Evolutionary conservation across 2,888 invertebrate genomes (phyloP), one percentile per base, ranked within the genome.

Genomic region (Dicyrtoma fusca): DNA sequence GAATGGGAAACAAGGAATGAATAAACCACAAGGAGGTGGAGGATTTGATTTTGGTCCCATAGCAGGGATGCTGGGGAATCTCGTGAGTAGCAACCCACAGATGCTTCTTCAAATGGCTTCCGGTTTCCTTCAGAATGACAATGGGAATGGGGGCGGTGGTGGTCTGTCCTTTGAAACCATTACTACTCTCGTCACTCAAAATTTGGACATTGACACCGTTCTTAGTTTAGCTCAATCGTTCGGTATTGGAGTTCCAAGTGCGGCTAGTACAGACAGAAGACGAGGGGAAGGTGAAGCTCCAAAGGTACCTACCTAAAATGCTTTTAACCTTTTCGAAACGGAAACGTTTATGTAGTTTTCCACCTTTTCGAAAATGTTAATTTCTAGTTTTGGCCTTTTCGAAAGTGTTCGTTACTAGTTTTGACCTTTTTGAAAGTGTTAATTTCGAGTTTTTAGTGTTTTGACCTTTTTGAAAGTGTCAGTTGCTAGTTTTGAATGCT

Each of bases 181-280:
- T 34, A 66, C 75, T 3, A 73, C 26, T 34, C 73, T 76, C 66
- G 21, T 79, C 10, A 74, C 75, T 10, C 72, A 79, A 55, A 66
- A 77, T 66, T 71, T 79, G 45, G 79, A 79, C 53, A 57, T 79
- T 11, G 77, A 79, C 71, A 77, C 79, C 5, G 69, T 79, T 13
- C 66, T 79, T 26, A 66, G 66, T 26, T 75, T 79, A 75, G 79
- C 78, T 14, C 70, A 75, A 1, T 68, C 72, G n/a, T 73, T 79
- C 59, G 78, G 78, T 14, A n/a, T 73, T 21, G 76, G 71, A 13
- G 61, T 55, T 26, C 47, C 62, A 2, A 21, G 53, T 47, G 66
- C 61, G 14, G 66, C 55, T 63, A 25, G 26, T 17, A 53, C 69
- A n/a, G 69, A 65, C 19, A 49, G 63, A 34, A 68, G 59, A 17